These are phyloP conservation scores for Pachycephus smyrnensis DNA, from an alignment of 2,888 invertebrate species.

Conservation along the genomic window DNA sequence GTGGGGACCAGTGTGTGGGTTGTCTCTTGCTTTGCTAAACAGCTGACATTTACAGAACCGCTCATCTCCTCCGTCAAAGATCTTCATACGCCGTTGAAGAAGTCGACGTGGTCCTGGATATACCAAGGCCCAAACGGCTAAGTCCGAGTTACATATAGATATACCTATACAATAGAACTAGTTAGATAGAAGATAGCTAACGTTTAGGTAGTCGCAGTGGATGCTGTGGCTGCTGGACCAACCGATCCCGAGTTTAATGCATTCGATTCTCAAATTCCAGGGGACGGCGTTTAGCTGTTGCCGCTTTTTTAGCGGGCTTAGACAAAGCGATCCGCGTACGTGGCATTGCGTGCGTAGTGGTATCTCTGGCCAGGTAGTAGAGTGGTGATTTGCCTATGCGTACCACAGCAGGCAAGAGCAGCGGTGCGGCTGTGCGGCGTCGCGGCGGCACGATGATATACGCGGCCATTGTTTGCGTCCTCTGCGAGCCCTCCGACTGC, in stretches of 20 bases:
- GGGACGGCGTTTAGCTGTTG: conserved; percentile 50
- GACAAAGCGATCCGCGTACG: conserved; percentile 47
- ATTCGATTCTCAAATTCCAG: conserved; percentile 58
- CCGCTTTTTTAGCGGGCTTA: conserved; percentile 52
- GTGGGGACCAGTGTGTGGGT: not conserved
- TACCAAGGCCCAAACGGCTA: not conserved
- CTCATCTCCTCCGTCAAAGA: not conserved
- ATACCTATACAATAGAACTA: not conserved
- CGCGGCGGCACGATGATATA: conserved; percentile 64
- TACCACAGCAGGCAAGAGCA: conserved; percentile 32
- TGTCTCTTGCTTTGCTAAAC: not conserved
- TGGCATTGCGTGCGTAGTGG: conserved; percentile 17
- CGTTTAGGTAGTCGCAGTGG: not conserved
- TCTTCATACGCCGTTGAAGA: not conserved
- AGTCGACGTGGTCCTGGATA: not conserved
- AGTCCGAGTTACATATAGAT: not conserved
- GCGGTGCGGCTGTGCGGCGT: conserved; percentile 39
- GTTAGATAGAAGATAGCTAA: not conserved
- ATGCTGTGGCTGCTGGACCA: not conserved
- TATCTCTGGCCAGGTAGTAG: conserved; percentile 29
- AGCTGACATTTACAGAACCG: not conserved
- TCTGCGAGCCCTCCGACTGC: conserved; percentile 10
- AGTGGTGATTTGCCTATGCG: conserved; percentile 64
- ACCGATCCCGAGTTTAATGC: conserved; percentile 37
- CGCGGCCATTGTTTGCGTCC: conserved; percentile 62